Evolutionary conservation across 1,140 invertebrate species (phyloP).

Genomic region (Drosophila pruinosa): DNA sequence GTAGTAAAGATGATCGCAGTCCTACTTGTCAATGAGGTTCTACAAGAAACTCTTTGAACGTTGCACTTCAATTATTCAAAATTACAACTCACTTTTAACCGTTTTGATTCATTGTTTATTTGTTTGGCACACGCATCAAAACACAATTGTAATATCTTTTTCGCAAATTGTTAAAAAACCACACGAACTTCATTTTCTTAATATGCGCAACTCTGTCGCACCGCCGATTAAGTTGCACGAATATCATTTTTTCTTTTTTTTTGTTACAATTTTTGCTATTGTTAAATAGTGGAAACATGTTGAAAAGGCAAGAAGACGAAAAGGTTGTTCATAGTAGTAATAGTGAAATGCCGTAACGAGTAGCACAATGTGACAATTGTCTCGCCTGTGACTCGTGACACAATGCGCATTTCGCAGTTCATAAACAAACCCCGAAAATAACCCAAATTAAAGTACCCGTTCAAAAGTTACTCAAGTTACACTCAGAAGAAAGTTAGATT

Average conservation of each 20-base stretch:
- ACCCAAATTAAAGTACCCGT: conserved; percentile 25
- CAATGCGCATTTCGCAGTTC: conserved; percentile 36
- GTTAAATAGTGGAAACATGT: conserved; percentile 31
- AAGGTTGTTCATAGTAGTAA: conserved; percentile 24
- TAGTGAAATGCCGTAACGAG: conserved; percentile 68
- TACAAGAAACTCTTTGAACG: neutral
- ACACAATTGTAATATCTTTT: conserved; percentile 22
- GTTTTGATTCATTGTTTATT: neutral
- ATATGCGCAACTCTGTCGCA: conserved; percentile 30
- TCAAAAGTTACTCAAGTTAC: conserved; percentile 1
- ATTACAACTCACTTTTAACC: neutral
- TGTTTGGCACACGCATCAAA: conserved; percentile 11
- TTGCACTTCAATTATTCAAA: neutral
- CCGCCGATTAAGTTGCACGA: conserved; percentile 31
- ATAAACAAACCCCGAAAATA: conserved; percentile 1
- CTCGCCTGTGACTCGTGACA: conserved; percentile 51
- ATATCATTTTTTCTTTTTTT: conserved; percentile 7
- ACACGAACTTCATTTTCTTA: conserved; percentile 38
- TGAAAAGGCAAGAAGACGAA: neutral
- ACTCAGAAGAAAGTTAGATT: conserved; percentile 38
- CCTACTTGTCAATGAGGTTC: neutral
- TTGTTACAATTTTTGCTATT: conserved; percentile 6
- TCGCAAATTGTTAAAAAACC: conserved; percentile 15
- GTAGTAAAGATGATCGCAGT: neutral
- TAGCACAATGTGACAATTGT: conserved; percentile 74